Conservation (phyloP, 1,140 invertebrate genomes). For the Planococcus citri region DNA sequence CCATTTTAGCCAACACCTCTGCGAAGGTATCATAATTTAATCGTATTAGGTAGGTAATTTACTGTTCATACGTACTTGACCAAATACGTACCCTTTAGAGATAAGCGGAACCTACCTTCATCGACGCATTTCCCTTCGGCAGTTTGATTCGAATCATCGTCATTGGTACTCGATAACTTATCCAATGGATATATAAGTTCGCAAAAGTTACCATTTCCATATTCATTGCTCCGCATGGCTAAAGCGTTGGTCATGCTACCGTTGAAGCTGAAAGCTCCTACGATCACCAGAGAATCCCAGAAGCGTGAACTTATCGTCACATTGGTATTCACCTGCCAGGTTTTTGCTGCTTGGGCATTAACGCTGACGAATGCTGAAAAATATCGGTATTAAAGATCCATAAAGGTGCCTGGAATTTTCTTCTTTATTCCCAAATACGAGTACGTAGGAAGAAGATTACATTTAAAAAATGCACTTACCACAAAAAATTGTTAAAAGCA, state of each 20-base stretch:
- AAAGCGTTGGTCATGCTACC: background rate
- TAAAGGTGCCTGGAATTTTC: too few relatives aligned
- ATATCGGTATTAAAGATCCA: too few relatives aligned
- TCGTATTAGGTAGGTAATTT: too few relatives aligned
- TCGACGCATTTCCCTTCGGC: background rate
- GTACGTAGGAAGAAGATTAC: too few relatives aligned
- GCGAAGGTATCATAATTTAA: background rate
- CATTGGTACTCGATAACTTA: background rate
- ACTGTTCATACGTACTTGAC: too few relatives aligned
- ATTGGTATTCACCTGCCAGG: background rate
- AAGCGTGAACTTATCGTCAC: background rate
- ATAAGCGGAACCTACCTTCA: background rate
- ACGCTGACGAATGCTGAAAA: background rate
- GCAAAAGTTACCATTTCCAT: background rate
- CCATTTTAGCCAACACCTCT: background rate
- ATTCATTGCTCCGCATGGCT: background rate
- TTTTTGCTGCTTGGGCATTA: background rate
- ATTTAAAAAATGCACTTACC: too few relatives aligned
- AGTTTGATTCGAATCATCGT: background rate
- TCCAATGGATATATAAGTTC: background rate
- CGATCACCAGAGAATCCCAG: background rate
- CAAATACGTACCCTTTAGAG: too few relatives aligned
- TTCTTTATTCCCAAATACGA: too few relatives aligned
- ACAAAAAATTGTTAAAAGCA: too few relatives aligned
- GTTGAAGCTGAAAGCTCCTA: background rate